Conservation (phyloP, 92 coral and sea anemone species). For the Siderastrea radians region DNA sequence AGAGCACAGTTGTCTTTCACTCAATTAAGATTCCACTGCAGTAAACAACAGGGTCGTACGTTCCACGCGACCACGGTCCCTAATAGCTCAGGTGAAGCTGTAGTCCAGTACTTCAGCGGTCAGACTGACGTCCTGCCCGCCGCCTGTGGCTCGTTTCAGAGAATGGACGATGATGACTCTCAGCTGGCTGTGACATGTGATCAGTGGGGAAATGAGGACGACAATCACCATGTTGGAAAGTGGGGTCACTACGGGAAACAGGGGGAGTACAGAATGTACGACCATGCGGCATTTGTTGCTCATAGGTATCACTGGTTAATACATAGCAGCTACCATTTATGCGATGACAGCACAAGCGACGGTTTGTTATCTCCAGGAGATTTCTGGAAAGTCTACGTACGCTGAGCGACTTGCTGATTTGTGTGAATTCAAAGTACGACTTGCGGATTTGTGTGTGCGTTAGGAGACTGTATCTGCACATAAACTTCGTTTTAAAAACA, state of each 20-base stretch:
- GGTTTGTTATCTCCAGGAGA: slow-evolving; percentile 14
- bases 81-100: slow-evolving; percentile 25
- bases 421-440: too few species aligned
- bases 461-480: too few species aligned
- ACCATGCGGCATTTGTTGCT: slow-evolving; percentile 54
- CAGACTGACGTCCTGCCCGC: slow-evolving; percentile 14
- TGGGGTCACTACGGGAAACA: not conserved
- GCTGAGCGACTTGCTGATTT: not conserved
- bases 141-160: slow-evolving; percentile 30
- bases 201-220: slow-evolving; percentile 43
- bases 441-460: too few species aligned
- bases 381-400: slow-evolving; percentile 55
- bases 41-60: slow-evolving; percentile 39
- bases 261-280: slow-evolving; percentile 6
- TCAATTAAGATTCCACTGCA: slow-evolving; percentile 58
- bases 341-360: slow-evolving; percentile 30
- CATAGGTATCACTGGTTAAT: slow-evolving; percentile 25
- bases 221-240: not conserved
- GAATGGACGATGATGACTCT: slow-evolving; percentile 27
- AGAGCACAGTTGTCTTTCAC: not conserved
- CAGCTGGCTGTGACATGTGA: slow-evolving; percentile 5
- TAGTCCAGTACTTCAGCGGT: slow-evolving; percentile 23
- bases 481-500: too few species aligned
- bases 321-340: not conserved
- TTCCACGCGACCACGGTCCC: slow-evolving; percentile 33